Conservation (phyloP, 2,113 vertebrate species). For the Pollimyrus isidori region DNA sequence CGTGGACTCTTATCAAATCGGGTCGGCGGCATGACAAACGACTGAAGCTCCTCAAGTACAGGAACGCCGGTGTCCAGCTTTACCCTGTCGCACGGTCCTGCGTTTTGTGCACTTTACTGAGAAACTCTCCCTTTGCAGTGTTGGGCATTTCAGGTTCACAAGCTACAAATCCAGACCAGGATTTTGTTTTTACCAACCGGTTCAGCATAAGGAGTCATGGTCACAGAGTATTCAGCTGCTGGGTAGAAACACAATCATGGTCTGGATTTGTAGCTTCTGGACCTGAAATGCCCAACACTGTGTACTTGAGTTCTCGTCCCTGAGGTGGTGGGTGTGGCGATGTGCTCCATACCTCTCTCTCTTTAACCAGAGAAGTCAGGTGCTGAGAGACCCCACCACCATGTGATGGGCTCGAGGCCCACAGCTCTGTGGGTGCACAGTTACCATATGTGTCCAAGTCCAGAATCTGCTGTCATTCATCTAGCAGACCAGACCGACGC, state of each 20-base stretch:
- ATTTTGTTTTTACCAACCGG: too few relatives aligned
- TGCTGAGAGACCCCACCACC: constrained; percentile 51
- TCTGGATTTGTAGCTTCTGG: too few relatives aligned
- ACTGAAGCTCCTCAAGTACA: background rate
- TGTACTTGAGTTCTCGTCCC: too few relatives aligned
- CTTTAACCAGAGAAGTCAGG: constrained; percentile 37
- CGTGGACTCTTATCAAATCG: background rate
- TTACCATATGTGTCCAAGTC: constrained; percentile 33
- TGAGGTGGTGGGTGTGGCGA: too few relatives aligned
- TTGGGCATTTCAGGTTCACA: too few relatives aligned
- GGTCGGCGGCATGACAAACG: background rate
- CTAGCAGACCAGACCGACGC: background rate
- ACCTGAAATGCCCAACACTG: too few relatives aligned
- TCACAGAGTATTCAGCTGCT: too few relatives aligned
- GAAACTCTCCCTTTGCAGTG: too few relatives aligned
- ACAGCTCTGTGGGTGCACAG: constrained; percentile 36
- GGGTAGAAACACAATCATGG: too few relatives aligned
- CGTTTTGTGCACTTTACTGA: background rate
- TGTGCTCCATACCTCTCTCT: too few relatives aligned
- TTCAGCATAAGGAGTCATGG: too few relatives aligned
- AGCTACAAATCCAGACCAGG: too few relatives aligned
- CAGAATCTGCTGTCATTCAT: background rate
- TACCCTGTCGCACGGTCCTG: background rate
- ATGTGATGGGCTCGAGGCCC: constrained; percentile 39
- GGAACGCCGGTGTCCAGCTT: background rate